phyloP scores from a whole-genome alignment of 2,888 invertebrate species.

The Leucoma salicis region DNA sequence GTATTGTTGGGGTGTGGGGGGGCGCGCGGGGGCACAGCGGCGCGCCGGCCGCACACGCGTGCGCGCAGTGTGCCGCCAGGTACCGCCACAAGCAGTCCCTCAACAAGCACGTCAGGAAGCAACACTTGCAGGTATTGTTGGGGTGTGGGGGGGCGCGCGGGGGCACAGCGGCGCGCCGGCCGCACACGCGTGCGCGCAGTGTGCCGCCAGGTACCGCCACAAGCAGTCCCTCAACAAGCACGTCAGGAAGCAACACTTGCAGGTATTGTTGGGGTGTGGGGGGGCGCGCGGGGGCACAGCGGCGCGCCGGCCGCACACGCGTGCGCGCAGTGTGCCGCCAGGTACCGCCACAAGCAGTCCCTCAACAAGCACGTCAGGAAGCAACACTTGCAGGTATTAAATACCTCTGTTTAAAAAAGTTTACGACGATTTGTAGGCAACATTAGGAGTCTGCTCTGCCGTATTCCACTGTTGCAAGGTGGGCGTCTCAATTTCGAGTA shows the following conservation, averaged over 20 bases:
- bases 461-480: too few relatives aligned
- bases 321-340: neutral
- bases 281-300: too few relatives aligned
- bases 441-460: too few relatives aligned
- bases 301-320: neutral
- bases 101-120: slow-evolving; percentile 52
- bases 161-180: too few relatives aligned
- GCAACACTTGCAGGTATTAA: too few relatives aligned
- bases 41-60: slow-evolving; percentile 31
- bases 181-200: neutral
- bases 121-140: slow-evolving; percentile 37
- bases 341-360: neutral
- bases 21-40: slow-evolving; percentile 26
- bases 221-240: neutral
- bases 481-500: too few relatives aligned
- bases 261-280: too few relatives aligned
- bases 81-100: slow-evolving; percentile 60
- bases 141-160: too few relatives aligned
- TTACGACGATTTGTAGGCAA: too few relatives aligned
- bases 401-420: too few relatives aligned
- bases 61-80: slow-evolving; percentile 42
- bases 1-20: too few relatives aligned
- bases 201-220: neutral
- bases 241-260: neutral
- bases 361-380: neutral